These are phyloP conservation scores for Centrocercus urophasianus DNA, from an alignment of 2,113 vertebrate species.

Conservation along the genomic window DNA sequence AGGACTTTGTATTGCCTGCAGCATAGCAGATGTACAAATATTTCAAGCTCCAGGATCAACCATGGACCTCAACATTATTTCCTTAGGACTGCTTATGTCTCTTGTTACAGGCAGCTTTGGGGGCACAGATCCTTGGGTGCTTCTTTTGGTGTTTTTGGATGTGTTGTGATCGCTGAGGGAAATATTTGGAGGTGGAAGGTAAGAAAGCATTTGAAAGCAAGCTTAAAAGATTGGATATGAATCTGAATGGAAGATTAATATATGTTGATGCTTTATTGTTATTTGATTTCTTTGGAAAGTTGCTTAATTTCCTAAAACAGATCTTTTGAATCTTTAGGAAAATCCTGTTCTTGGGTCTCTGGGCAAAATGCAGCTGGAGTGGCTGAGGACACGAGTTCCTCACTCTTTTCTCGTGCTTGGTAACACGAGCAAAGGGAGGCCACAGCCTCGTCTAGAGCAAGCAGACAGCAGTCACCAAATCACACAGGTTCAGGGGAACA, in stretches of 20 bases:
- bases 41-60: background rate
- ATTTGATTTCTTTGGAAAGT: background rate
- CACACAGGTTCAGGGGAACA: background rate
- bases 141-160: background rate
- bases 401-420: background rate
- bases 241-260: background rate
- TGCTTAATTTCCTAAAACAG: background rate
- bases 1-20: background rate
- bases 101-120: fast-evolving
- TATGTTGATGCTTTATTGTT: background rate
- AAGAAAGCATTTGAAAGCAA: background rate
- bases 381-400: background rate
- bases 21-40: background rate
- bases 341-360: background rate
- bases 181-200: background rate
- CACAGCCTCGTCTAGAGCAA: background rate
- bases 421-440: background rate
- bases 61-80: fast-evolving
- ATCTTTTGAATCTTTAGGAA: background rate
- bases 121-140: fast-evolving
- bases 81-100: background rate
- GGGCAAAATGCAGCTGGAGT: background rate
- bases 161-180: background rate
- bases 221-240: background rate
- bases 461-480: fast-evolving